These are phyloP conservation scores for Chloromyia formosa DNA, from an alignment of 2,888 invertebrate species.

Conservation along the genomic window DNA sequence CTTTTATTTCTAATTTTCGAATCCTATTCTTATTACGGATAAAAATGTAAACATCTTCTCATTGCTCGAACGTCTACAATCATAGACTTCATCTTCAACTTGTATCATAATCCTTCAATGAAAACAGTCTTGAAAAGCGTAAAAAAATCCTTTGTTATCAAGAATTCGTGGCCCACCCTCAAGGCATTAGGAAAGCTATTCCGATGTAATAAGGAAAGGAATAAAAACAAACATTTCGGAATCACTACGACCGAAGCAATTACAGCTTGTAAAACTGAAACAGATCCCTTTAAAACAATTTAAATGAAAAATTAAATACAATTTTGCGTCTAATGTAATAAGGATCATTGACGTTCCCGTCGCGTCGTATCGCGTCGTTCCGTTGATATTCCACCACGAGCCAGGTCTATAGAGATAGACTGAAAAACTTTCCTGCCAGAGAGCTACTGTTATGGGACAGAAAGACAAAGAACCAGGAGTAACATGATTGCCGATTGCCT, in stretches of 20 bases:
- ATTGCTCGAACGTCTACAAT: too few relatives aligned
- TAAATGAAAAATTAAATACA: slow-evolving; percentile 40
- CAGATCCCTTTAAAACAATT: slow-evolving; percentile 38
- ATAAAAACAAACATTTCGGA: slow-evolving; percentile 26
- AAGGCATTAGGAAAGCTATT: slow-evolving; percentile 20
- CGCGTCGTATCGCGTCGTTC: neutral
- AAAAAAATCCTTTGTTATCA: too few relatives aligned
- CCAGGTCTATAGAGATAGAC: too few relatives aligned
- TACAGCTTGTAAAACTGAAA: slow-evolving; percentile 37
- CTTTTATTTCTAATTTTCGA: too few relatives aligned
- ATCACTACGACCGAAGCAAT: slow-evolving; percentile 20
- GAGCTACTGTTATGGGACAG: too few relatives aligned
- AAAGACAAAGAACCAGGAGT: neutral
- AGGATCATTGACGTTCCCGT: slow-evolving; percentile 20
- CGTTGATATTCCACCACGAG: too few relatives aligned
- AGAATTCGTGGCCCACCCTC: neutral
- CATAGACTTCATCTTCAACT: too few relatives aligned
- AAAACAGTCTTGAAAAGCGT: too few relatives aligned
- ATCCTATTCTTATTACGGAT: too few relatives aligned
- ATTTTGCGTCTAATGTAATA: slow-evolving; percentile 39
- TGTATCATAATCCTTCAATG: too few relatives aligned
- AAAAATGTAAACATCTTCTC: too few relatives aligned
- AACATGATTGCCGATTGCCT: slow-evolving; percentile 38
- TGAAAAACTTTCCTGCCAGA: too few relatives aligned
- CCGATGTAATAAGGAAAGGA: slow-evolving; percentile 2